Conservation (phyloP, 2,888 invertebrate species). For the Venusia cambrica region DNA sequence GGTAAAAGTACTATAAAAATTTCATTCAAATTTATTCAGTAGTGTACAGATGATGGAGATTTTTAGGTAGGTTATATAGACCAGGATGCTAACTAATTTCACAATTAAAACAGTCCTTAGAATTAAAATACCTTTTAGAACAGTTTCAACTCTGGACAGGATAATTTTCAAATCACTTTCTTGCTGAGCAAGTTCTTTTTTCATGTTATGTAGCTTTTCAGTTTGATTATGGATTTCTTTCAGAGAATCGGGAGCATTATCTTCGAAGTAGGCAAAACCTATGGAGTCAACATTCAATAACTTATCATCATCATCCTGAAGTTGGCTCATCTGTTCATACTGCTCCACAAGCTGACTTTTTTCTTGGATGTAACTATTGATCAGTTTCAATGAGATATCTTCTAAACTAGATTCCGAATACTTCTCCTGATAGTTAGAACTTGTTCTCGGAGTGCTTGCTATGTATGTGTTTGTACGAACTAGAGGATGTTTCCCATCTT, state of each 20-base stretch:
- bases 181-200: constrained; percentile 82
- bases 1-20: too few relatives aligned
- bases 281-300: constrained; percentile 81
- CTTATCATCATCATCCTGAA: constrained; percentile 79
- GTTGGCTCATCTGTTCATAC: constrained; percentile 84
- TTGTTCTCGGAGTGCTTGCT: constrained; percentile 83
- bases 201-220: constrained; percentile 82
- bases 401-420: constrained; percentile 85
- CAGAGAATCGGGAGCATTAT: constrained; percentile 81
- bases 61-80: too few relatives aligned
- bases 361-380: constrained; percentile 85
- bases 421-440: constrained; percentile 77
- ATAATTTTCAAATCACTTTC: constrained; percentile 81
- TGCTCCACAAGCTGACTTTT: constrained; percentile 85
- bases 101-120: too few relatives aligned
- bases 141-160: constrained; percentile 57
- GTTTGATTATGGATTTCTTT: constrained; percentile 84
- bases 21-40: too few relatives aligned
- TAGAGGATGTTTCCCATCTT: constrained; percentile 56
- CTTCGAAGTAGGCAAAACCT: constrained; percentile 83
- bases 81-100: too few relatives aligned
- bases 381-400: constrained; percentile 87
- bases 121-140: constrained; percentile 60
- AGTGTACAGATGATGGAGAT: too few relatives aligned
- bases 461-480: constrained; percentile 83